Conservation (phyloP, 2,888 invertebrate genomes). For the Deilephila elpenor region DNA sequence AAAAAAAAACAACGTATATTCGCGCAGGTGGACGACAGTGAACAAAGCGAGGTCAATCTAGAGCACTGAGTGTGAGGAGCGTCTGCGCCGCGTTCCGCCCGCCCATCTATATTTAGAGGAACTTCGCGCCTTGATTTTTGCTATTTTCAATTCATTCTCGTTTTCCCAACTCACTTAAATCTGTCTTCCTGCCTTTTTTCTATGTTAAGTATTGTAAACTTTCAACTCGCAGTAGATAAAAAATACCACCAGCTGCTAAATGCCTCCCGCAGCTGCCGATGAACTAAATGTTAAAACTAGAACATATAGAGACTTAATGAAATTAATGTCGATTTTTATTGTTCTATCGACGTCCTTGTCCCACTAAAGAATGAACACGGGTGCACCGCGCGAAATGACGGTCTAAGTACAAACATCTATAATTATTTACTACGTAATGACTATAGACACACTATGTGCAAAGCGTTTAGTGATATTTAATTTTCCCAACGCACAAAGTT, state of each 20-base stretch:
- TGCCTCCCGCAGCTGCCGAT: background rate
- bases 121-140: slow-evolving; percentile 81
- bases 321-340: background rate
- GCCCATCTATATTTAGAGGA: slow-evolving; percentile 79
- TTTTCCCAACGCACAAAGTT: too few species aligned
- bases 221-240: background rate
- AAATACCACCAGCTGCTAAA: background rate
- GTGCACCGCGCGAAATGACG: background rate
- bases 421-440: too few species aligned
- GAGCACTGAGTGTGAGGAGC: slow-evolving; percentile 51
- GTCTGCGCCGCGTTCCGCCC: slow-evolving; percentile 61
- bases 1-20: slow-evolving; percentile 9
- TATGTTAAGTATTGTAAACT: slow-evolving; percentile 13
- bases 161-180: slow-evolving; percentile 64
- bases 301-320: background rate
- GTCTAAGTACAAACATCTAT: background rate
- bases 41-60: slow-evolving; percentile 60
- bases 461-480: too few species aligned
- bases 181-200: slow-evolving; percentile 57
- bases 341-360: slow-evolving; percentile 2
- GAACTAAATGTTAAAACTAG: background rate
- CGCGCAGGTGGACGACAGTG: slow-evolving; percentile 23
- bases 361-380: background rate
- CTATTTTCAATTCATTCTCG: slow-evolving; percentile 83
- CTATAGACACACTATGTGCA: too few species aligned